Conservation (phyloP, 2,113 vertebrate genomes). For the Apodemus sylvaticus region DNA sequence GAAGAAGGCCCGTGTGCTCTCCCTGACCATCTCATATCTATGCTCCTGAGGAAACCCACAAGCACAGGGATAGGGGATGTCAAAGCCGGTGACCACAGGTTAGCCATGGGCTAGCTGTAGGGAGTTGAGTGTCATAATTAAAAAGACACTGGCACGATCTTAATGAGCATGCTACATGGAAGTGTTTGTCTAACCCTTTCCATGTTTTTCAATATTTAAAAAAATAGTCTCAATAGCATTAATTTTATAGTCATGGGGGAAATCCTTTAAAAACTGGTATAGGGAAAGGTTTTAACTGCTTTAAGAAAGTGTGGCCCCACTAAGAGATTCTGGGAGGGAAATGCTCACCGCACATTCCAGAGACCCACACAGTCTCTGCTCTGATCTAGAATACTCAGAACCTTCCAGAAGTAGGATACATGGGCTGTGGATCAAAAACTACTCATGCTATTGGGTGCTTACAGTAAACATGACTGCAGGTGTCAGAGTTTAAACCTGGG, state of each 20-base stretch:
- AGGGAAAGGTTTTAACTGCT: not conserved
- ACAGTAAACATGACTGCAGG: not conserved
- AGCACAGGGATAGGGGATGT: not conserved
- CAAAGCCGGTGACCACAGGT: not conserved
- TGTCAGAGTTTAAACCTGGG: not conserved
- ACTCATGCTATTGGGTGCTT: not conserved
- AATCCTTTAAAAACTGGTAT: not conserved
- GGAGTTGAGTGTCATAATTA: not conserved
- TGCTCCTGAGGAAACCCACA: not conserved
- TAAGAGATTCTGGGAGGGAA: not conserved
- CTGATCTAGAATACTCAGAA: not conserved
- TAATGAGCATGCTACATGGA: not conserved
- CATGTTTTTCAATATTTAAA: not conserved
- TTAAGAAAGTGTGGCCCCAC: not conserved
- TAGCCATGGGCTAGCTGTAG: not conserved
- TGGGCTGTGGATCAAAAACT: no score
- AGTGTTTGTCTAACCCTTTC: not conserved
- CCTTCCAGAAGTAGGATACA: not conserved
- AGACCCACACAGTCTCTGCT: not conserved
- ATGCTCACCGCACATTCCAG: not conserved
- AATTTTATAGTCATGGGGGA: not conserved
- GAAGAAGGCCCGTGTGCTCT: not conserved
- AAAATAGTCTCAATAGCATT: not conserved
- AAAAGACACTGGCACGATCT: not conserved
- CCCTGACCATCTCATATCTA: not conserved